A percentile compares a stretch with the other conserved stretches of the same genome.
phyloP scores from a whole-genome alignment of 2,113 vertebrate genomes.

The Psophia crepitans region DNA sequence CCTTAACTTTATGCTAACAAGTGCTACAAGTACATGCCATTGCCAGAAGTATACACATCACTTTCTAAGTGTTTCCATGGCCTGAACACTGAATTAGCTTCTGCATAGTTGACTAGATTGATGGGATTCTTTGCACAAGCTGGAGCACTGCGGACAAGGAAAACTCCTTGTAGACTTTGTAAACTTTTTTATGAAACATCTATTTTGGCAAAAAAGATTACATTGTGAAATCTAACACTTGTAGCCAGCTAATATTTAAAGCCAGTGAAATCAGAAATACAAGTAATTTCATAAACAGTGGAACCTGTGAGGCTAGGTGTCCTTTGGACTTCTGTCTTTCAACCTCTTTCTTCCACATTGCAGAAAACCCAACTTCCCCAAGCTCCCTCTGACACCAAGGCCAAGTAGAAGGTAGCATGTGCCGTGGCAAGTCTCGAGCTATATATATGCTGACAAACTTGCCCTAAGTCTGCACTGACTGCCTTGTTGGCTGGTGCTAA shows the following conservation, averaged over 20 bases:
- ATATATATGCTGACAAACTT: not conserved
- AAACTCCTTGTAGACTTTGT: no score
- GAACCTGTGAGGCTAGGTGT: not conserved
- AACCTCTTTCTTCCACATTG: not conserved
- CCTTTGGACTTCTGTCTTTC: not conserved
- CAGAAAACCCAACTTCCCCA: not conserved
- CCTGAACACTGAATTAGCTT: slow-evolving; percentile 76
- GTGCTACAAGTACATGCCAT: not conserved
- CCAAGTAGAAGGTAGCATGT: not conserved
- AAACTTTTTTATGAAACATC: not conserved
- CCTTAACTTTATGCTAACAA: not conserved
- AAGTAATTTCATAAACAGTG: not conserved
- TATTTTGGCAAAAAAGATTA: not conserved
- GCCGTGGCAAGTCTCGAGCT: not conserved
- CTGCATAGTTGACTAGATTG: slow-evolving; percentile 67
- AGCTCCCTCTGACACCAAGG: not conserved
- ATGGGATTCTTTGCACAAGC: slow-evolving; percentile 54
- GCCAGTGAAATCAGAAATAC: not conserved
- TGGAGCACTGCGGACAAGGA: slow-evolving; percentile 75
- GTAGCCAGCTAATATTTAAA: not conserved
- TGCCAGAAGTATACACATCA: not conserved
- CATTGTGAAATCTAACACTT: not conserved
- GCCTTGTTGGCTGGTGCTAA: not conserved
- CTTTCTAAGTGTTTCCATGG: slow-evolving; percentile 64
- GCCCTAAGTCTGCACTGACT: not conserved